These are phyloP conservation scores for Rhinolophus sinicus DNA, from an alignment of 2,113 vertebrate genomes.

Conservation along the genomic window DNA sequence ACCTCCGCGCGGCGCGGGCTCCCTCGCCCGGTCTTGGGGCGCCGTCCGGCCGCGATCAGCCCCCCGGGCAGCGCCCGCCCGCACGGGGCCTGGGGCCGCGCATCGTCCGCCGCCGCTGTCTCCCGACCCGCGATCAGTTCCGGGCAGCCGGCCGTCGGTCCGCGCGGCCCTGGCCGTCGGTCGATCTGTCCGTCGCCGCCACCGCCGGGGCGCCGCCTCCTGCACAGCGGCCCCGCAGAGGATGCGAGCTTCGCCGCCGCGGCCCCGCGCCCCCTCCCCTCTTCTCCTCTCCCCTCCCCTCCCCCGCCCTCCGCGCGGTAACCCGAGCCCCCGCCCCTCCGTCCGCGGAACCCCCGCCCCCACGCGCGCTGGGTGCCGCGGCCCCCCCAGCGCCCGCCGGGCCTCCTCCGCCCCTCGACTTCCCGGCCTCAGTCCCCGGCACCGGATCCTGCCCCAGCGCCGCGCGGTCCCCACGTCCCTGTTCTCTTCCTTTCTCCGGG, in stretches of 20 bases:
- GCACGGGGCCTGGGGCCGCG: constrained; percentile 68
- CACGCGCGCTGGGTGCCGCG: background rate
- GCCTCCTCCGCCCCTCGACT: constrained; percentile 59
- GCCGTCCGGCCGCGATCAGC: constrained; percentile 70
- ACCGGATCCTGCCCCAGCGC: constrained; percentile 57
- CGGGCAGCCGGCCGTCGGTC: constrained; percentile 62
- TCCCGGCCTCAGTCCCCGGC: constrained; percentile 56
- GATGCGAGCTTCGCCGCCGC: constrained; percentile 66
- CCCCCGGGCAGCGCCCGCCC: constrained; percentile 78
- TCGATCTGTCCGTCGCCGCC: constrained; percentile 45
- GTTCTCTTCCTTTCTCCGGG: background rate
- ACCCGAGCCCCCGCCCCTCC: constrained; percentile 74
- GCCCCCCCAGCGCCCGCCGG: background rate
- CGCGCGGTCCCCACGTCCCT: background rate
- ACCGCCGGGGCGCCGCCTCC: constrained; percentile 71
- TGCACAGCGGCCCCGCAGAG: constrained; percentile 70
- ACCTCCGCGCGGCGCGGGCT: constrained; percentile 68
- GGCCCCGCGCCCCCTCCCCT: constrained; percentile 71
- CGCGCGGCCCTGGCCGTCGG: constrained; percentile 35
- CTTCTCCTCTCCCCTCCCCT: background rate
- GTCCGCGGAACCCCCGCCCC: constrained; percentile 60
- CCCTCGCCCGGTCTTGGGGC: constrained; percentile 57
- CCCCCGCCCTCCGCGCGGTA: constrained; percentile 66
- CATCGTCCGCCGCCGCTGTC: constrained; percentile 58
- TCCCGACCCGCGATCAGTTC: background rate